Evolutionary conservation across 2,797 vertebrate genomes (phyloP), one percentile per base, ranked within the genome.

Genomic region (Tadarida brasiliensis): DNA sequence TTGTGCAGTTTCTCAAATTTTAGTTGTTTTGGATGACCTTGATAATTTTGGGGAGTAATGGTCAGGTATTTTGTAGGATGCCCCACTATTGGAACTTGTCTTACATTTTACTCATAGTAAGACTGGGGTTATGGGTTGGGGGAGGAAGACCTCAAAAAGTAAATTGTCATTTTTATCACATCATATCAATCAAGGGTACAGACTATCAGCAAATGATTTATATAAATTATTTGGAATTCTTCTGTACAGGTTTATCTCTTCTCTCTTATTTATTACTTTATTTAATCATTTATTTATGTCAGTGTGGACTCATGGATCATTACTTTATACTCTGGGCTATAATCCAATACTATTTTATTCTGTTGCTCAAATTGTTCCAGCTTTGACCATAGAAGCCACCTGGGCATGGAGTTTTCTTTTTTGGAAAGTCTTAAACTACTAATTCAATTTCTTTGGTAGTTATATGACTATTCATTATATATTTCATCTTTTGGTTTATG

Each of bases 251-350:
- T 68, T 33, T 39, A 24, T 56, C 51, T 78, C 30, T 70, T 90
- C 10, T 80, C 5, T 30, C 17, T 14, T 20, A 90, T 33, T 74
- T 84, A 59, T 68, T 77, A 86, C 20, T 89, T 85, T 86, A 51
- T 90, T 82, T 16, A 63, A 47, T 76, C 73, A 85, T 61, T 78
- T 83, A 47, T 74, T 96, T 90, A 51, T 57, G 83, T 90, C 47
- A 74, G 8, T 67, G 11, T 83, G 39, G 49, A n/a, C 63, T 68
- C 20, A 28, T 20, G 5, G 28, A 78, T 77, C 33, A 65, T 70
- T 76, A 77, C 84, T 92, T 78, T 89, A 33, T 71, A 47, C 17
- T 51, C 54, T 59, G n/a, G 59, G 54, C 35, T 82, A 15, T 77
- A 51, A 65, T 20, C 47, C n/a, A 71, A 65, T 26, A 14, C 14